Base-by-base conservation (phyloP, 2,888 invertebrate species). In the Neoascia interrupta region DNA sequence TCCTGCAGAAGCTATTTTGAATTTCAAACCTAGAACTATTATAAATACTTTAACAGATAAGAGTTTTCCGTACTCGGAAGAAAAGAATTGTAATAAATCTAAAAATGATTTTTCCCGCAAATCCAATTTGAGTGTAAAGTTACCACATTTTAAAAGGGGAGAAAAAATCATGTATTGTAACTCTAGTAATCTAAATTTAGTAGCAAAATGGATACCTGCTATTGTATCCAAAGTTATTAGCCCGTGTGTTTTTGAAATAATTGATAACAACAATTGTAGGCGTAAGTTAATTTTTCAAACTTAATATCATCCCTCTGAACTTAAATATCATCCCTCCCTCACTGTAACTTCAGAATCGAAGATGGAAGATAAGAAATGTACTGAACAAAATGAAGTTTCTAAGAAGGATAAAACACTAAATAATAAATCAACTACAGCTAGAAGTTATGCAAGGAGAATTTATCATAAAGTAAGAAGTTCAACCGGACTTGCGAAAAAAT, bases 21-120 rank as follows among this genome's bases (percentile, higher is more conserved):
- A 60, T 23, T 56, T 58, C 39, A 69, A 69, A 15, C 60, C 58
- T 21, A 39, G 51, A 69, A n/a, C n/a, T 36, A 53, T 51, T 51
- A 31, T 49, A 2, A 49, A 16, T 28, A 10, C 28, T 31, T 31
- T 31, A 49, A 49, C 16, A 5, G 47, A 49, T 28, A 13, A 49
- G 8, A 49, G 28, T n/a, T 15, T 3, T 26, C 10, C 8, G 13
- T 2, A 26, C n/a, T 4, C 31, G 5, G 10, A 31, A 31, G n/a
- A 31, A 8, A 31, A 6, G 8, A 31, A 6, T n/a, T n/a, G 3
- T 31, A 31, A 2, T 3, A n/a, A 6, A 31, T 31, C n/a, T 31
- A 3, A 31, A 31, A 3, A 28, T 28, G 28, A 11, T 28, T 10
- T 16, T 16, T n/a, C n/a, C n/a, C n/a, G n/a, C n/a, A n/a, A n/a